These are phyloP conservation scores for Habroteleia sp. DNA, from an alignment of 2,888 invertebrate genomes.

Conservation along the genomic window DNA sequence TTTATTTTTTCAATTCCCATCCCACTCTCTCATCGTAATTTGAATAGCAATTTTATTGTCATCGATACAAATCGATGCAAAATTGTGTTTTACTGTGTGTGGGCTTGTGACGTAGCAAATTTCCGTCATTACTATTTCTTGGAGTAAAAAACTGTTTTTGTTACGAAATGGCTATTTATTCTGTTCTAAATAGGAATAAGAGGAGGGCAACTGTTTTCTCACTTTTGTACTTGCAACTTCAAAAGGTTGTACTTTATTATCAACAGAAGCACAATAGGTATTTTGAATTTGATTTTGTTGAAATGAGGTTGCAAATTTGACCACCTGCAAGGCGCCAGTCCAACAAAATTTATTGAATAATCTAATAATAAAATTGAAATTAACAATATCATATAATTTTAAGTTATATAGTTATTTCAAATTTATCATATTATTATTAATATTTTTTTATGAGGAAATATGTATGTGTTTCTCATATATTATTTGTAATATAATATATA, in stretches of 20 bases:
- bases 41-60: slow-evolving; percentile 20
- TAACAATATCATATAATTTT: too few relatives aligned
- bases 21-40: slow-evolving; percentile 3
- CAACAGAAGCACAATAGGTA: slow-evolving; percentile 9
- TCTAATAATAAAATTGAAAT: not conserved
- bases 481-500: too few relatives aligned
- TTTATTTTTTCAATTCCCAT: not conserved
- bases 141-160: slow-evolving; percentile 12
- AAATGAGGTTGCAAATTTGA: slow-evolving; percentile 16
- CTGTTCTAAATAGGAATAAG: not conserved
- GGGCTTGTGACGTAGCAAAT: slow-evolving; percentile 26
- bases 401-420: too few relatives aligned
- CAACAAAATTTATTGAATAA: not conserved
- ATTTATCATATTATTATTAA: too few relatives aligned
- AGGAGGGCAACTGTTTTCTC: slow-evolving; percentile 2
- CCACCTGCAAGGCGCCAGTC: slow-evolving; percentile 12
- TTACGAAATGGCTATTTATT: slow-evolving; percentile 14
- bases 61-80: slow-evolving; percentile 28
- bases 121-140: slow-evolving; percentile 18
- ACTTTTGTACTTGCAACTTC: slow-evolving; percentile 10
- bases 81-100: slow-evolving; percentile 18
- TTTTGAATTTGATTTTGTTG: slow-evolving; percentile 2
- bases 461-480: too few relatives aligned
- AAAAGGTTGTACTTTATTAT: slow-evolving; percentile 16
- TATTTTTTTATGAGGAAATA: too few relatives aligned